Evolutionary conservation across 2,888 invertebrate species (phyloP).

Genomic region (Rutpela maculata): DNA sequence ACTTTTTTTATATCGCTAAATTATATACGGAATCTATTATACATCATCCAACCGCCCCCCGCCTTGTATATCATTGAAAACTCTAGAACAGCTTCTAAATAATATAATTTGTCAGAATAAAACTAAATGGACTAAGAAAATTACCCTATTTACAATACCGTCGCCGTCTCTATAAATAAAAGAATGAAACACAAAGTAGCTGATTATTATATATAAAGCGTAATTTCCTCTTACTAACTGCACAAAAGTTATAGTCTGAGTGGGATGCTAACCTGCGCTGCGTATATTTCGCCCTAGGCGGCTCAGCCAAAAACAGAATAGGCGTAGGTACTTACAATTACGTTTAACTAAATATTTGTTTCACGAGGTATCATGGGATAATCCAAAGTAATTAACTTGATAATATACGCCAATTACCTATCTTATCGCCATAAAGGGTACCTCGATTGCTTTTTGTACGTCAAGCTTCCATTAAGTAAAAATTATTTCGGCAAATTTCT

Average conservation of each 20-base stretch:
- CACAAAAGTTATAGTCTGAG: neutral
- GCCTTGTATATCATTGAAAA: neutral
- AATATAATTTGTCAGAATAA: neutral
- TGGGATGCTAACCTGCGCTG: neutral
- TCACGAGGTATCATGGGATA: too few species aligned
- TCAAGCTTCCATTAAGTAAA: too few species aligned
- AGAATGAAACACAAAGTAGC: constrained; percentile 21
- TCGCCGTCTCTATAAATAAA: constrained; percentile 7
- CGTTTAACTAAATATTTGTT: too few species aligned
- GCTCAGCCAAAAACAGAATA: neutral
- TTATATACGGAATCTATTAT: too few species aligned
- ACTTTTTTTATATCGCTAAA: too few species aligned
- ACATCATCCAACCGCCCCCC: too few species aligned
- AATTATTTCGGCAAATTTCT: too few species aligned
- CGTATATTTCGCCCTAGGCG: neutral
- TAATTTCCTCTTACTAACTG: constrained; percentile 24
- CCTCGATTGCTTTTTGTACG: too few species aligned
- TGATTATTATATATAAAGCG: constrained; percentile 17
- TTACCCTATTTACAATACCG: constrained; percentile 7
- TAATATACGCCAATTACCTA: too few species aligned
- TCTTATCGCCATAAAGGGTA: too few species aligned
- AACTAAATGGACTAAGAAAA: neutral
- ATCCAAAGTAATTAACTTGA: too few species aligned
- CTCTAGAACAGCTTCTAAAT: neutral
- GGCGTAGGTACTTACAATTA: neutral